Evolutionary conservation across 2,888 invertebrate genomes (phyloP).

Genomic region (Branchipolynoe longqiensis): DNA sequence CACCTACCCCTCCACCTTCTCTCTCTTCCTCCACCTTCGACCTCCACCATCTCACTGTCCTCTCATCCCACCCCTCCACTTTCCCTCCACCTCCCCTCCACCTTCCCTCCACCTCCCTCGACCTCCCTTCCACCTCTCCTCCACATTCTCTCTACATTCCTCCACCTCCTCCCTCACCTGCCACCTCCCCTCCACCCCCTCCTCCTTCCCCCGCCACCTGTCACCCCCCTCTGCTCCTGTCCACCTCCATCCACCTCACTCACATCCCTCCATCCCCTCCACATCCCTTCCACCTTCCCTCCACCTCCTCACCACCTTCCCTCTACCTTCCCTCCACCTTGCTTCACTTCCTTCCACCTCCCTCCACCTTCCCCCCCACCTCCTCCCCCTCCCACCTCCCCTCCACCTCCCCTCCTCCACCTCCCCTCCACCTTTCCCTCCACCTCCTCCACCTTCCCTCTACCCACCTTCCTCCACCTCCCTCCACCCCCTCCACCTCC

Average conservation of each 20-base stretch:
- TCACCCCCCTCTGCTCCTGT: neutral
- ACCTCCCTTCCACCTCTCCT: neutral
- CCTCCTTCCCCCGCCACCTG: neutral
- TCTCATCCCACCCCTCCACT: too few species aligned
- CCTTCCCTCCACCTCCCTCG: neutral
- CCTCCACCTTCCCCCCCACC: neutral
- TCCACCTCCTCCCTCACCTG: too few species aligned
- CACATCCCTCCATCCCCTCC: neutral
- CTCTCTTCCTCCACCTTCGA: neutral
- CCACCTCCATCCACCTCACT: neutral
- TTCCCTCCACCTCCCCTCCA: neutral
- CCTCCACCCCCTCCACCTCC: neutral
- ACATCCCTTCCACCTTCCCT: too few species aligned
- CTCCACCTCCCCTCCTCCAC: neutral
- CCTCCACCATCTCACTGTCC: too few species aligned
- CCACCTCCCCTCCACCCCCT: too few species aligned
- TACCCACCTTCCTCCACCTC: neutral
- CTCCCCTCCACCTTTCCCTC: too few species aligned
- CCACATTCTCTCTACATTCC: neutral
- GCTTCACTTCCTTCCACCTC: too few species aligned
- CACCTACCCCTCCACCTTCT: neutral
- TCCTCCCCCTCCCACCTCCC: neutral
- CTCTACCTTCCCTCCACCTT: neutral
- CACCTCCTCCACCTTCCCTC: too few species aligned
- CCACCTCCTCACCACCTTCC: too few species aligned